Evolutionary conservation across 2,888 invertebrate species (phyloP), one percentile per base, ranked within the genome.

Genomic region (Himalopsyche anomala): DNA sequence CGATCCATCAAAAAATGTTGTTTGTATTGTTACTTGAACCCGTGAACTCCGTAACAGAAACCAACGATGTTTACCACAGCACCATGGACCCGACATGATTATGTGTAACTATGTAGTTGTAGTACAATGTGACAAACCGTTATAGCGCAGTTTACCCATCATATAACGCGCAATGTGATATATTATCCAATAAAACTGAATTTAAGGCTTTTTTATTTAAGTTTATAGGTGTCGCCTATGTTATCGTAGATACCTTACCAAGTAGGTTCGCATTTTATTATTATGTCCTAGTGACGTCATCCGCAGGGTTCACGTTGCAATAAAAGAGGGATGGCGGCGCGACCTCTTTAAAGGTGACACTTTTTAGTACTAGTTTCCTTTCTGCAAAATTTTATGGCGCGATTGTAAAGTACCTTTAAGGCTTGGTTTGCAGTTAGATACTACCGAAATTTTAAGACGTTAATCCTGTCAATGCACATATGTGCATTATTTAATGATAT

Each of bases 241-340:
- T 74, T 36, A 36, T 15, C 62, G n/a, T 62, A 19, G 62, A 36
- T 74, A 74, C 38, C 38, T 74, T 15, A 12, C 74, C 36, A 12
- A 74, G 74, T 12, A 9, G 12, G 38, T 74, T 74, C 28, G 36
- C 74, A 81, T 85, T 85, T 85, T 85, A 85, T 85, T 85, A 82
- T 85, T 85, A 85, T 85, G 85, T 84, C 84, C 81, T 54, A n/a
- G 79, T 69, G 84, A 84, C 81, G 84, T 85, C 85, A 82, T 85
- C 54, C 79, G 74, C 85, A 82, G 85, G 82, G 82, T 81, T 51
- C 19, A 28, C 19, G 19, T 15, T n/a, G 38, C 56, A 54, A 54
- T 51, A 74, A 74, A 74, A 74, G 38, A 38, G 15, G 74, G 74
- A 74, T 4, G 74, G 74, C 74, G 36, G 12, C 36, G 36, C 74